These are phyloP conservation scores for Fragum fragum DNA, from an alignment of 2,888 invertebrate genomes.

Conservation along the genomic window DNA sequence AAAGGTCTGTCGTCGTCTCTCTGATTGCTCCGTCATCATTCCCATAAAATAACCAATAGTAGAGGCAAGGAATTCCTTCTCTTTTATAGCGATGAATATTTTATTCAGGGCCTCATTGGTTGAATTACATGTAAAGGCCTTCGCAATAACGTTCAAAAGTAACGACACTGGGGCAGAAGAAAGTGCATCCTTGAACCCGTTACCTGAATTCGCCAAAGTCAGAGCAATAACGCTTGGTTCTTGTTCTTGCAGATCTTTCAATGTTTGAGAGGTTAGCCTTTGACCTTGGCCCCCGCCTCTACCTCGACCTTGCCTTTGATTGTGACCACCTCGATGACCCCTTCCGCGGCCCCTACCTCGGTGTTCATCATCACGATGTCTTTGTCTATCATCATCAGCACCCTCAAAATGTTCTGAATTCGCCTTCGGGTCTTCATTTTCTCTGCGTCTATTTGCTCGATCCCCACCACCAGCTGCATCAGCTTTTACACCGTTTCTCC, in stretches of 20 bases:
- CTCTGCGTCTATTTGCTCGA: no score
- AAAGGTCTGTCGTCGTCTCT: conserved; percentile 20
- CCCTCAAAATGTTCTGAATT: neutral
- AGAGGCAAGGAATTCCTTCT: conserved; percentile 42
- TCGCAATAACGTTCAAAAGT: conserved; percentile 52
- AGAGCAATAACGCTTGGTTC: conserved; percentile 16
- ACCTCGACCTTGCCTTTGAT: neutral
- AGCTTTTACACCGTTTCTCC: no score
- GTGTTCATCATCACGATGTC: neutral
- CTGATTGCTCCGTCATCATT: conserved; percentile 29
- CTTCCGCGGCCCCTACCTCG: neutral
- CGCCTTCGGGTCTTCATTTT: neutral
- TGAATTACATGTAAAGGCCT: conserved; percentile 55
- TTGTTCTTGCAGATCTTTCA: neutral
- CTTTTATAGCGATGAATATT: conserved; percentile 47
- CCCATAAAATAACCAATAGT: conserved; percentile 43
- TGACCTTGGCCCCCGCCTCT: neutral
- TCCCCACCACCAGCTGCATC: no score
- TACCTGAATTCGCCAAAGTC: conserved; percentile 5
- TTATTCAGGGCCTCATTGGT: conserved; percentile 36
- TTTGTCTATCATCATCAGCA: neutral
- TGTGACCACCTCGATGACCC: neutral
- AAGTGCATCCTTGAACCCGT: conserved; percentile 3
- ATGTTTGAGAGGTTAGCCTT: neutral
- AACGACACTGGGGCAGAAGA: neutral